These are phyloP conservation scores for Alligator mississippiensis DNA, from an alignment of 2,113 vertebrate species.

Conservation along the genomic window DNA sequence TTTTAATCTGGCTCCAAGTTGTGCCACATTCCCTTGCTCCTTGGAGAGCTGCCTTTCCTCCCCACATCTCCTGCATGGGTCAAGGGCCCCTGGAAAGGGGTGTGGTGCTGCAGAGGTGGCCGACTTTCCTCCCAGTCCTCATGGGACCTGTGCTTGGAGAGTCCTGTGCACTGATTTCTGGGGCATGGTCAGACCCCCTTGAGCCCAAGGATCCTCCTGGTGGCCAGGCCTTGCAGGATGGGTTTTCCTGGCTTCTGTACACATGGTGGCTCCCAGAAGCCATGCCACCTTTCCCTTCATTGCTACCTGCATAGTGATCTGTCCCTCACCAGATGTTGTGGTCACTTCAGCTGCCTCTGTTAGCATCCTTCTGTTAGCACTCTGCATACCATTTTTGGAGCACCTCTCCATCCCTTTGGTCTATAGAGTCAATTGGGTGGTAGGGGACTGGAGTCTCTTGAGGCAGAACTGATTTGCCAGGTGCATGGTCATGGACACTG, in stretches of 20 bases:
- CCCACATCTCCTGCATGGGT: not conserved
- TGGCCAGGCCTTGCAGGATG: not conserved
- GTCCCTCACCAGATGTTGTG: not conserved
- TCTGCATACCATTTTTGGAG: not conserved
- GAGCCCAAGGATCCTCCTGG: not conserved
- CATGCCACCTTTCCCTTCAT: not conserved
- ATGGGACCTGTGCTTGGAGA: not conserved
- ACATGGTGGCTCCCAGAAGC: too few relatives aligned
- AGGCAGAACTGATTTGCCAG: not conserved
- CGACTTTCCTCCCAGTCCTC: not conserved
- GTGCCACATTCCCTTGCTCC: not conserved
- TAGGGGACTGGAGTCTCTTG: not conserved
- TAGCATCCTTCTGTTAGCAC: not conserved
- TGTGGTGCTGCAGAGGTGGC: not conserved
- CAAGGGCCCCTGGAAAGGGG: not conserved
- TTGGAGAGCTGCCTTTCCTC: not conserved
- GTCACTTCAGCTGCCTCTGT: not conserved
- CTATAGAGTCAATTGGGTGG: not conserved
- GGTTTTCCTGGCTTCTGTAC: too few relatives aligned
- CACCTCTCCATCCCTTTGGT: not conserved
- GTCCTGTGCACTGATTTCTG: not conserved
- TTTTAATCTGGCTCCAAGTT: not conserved
- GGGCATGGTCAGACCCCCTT: not conserved
- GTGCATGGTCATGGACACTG: not conserved
- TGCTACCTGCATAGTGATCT: not conserved